phyloP scores from a whole-genome alignment of 1,140 invertebrate genomes.

The Coptotermes formosanus region DNA sequence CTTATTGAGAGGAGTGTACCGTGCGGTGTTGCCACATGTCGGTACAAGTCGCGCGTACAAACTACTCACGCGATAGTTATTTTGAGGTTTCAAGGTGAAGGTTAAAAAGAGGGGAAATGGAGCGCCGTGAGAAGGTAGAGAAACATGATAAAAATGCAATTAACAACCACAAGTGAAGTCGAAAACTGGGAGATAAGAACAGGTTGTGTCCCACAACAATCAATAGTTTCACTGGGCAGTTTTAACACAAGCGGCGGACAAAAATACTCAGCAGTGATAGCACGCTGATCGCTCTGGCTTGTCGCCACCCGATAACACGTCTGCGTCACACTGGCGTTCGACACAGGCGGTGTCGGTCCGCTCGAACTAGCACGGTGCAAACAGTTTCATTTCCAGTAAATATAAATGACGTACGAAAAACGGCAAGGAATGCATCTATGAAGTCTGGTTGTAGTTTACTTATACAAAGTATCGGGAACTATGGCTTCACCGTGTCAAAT shows the following conservation, averaged over 20 bases:
- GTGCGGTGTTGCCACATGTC: neutral
- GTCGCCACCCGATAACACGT: neutral
- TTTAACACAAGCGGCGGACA: neutral
- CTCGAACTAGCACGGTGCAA: neutral
- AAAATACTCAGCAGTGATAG: neutral
- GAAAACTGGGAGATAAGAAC: neutral
- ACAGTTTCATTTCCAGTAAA: too few species aligned
- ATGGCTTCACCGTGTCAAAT: too few species aligned
- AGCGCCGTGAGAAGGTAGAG: neutral
- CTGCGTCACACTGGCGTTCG: neutral
- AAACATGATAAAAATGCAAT: neutral
- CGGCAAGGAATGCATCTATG: too few species aligned
- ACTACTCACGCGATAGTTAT: neutral
- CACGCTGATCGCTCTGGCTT: neutral
- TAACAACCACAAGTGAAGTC: neutral
- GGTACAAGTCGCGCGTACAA: neutral
- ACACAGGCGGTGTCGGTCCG: neutral
- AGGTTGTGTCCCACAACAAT: neutral
- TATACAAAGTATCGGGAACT: too few species aligned
- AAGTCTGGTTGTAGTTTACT: too few species aligned
- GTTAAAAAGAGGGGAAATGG: neutral
- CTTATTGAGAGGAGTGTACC: neutral
- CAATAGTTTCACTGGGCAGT: neutral
- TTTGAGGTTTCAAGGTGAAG: conserved; percentile 15
- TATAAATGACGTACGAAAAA: too few species aligned